These are phyloP conservation scores for Sminthurides aquaticus DNA, from an alignment of 2,888 invertebrate genomes.

Conservation along the genomic window DNA sequence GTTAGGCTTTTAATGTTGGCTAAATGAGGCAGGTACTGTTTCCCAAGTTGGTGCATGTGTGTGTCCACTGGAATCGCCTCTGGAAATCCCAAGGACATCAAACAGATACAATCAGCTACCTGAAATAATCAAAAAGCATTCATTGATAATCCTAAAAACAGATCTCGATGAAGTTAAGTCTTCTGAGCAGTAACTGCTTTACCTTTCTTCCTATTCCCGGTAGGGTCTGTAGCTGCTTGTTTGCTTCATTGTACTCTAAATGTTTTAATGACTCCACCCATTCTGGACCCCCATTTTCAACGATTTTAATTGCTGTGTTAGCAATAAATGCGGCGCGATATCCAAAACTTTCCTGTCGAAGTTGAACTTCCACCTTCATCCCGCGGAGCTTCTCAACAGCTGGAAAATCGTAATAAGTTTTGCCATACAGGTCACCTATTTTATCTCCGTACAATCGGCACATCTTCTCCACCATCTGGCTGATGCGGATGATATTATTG, in stretches of 20 bases:
- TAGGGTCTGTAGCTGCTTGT: slow-evolving; percentile 63
- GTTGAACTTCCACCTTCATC: slow-evolving; percentile 59
- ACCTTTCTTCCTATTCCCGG: slow-evolving; percentile 92
- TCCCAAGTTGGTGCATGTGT: slow-evolving; percentile 87
- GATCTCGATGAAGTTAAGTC: too few relatives aligned
- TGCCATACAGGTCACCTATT: slow-evolving; percentile 57
- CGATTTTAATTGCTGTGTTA: slow-evolving; percentile 63
- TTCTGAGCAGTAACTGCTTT: slow-evolving; percentile 24
- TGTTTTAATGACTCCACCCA: slow-evolving; percentile 67
- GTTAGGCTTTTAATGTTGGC: slow-evolving; percentile 68
- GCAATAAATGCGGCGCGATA: slow-evolving; percentile 82
- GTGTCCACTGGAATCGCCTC: slow-evolving; percentile 91
- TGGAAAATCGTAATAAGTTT: slow-evolving; percentile 72
- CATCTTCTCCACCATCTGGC: slow-evolving; percentile 81
- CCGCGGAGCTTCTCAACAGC: slow-evolving; percentile 55
- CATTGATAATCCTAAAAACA: neutral
- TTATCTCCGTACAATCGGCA: slow-evolving; percentile 70
- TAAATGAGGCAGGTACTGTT: slow-evolving; percentile 70
- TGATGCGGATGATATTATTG: slow-evolving; percentile 88
- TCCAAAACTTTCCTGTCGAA: slow-evolving; percentile 71
- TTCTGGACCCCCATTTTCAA: slow-evolving; percentile 58
- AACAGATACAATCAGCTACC: slow-evolving; percentile 95
- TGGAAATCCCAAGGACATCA: slow-evolving; percentile 88
- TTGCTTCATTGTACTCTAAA: slow-evolving; percentile 65
- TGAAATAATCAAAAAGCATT: slow-evolving; percentile 45